phyloP scores from a whole-genome alignment of 92 coral and sea anemone species.

The Diadumene lineata region DNA sequence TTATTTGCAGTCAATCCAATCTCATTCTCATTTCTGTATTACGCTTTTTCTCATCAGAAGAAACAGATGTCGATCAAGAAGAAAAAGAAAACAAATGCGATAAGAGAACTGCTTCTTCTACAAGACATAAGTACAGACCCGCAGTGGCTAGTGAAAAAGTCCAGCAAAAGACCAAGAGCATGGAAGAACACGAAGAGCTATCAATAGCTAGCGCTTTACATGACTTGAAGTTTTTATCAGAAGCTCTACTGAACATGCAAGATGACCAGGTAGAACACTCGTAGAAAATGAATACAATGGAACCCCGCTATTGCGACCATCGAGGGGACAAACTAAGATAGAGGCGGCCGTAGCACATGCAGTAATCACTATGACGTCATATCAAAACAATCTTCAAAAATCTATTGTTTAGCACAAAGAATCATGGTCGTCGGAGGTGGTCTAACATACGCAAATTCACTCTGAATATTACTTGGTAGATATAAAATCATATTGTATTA shows the following conservation, averaged over 20 bases:
- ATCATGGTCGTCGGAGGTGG: no score
- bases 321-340: no score
- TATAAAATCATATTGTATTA: no score
- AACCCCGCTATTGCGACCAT: no score
- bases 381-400: no score
- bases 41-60: slow-evolving; percentile 12
- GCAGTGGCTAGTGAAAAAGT: background rate
- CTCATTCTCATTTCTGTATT: background rate
- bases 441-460: no score
- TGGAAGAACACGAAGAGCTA: slow-evolving; percentile 1
- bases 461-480: no score
- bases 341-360: no score
- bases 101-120: slow-evolving; percentile 1
- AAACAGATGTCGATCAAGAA: slow-evolving; percentile 17
- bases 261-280: slow-evolving; percentile 43
- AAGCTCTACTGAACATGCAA: slow-evolving; percentile 65
- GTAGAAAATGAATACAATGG: no score
- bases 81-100: slow-evolving; percentile 53
- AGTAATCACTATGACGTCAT: no score
- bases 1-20: background rate
- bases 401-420: no score
- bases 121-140: slow-evolving; percentile 9
- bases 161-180: no score
- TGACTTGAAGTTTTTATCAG: slow-evolving; percentile 73
- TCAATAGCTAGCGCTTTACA: slow-evolving; percentile 62